Base-by-base conservation (phyloP, 2,113 vertebrate species). In the Pituophis catenifer region DNA sequence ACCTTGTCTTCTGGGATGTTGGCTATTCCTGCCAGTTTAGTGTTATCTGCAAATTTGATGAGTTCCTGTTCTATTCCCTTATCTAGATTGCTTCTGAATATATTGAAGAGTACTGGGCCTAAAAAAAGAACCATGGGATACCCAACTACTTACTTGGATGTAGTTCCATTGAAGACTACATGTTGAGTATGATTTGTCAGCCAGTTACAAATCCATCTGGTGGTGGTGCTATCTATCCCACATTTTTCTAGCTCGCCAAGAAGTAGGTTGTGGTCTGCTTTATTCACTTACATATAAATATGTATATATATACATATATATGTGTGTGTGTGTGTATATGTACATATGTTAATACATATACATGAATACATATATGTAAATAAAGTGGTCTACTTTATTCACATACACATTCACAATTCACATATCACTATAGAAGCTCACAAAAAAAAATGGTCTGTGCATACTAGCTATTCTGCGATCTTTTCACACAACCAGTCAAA, bases 291-390 rank as follows among this genome's bases (percentile, higher is more conserved):
- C 62, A 65, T 65, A 65, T 29, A 23, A 23, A 58, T 23, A 6
- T 57, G 21, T 59, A 0, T 29, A 1, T 65, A 1, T 57, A 0
- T 19, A 6, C 7, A 5, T 57, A 1, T 19, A 5, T 19, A 1
- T 55, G 17, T 55, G 0, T 55, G 1, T 52, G 1, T 52, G 8
- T 52, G 7, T 50, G 8, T 50, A 7, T 50, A 1, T 38, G 38
- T 38, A 52, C 57, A 58, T 58, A 2, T 58, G 19, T 57, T 7
- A 58, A 58, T 58, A 65, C 26, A 65, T 29, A 29, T 65, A 65
- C 4, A 65, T 65, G 10, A 65, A 29, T 65, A 65, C 11, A 29
- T 65, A 62, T 26, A 62, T 26, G 59, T 29, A 10, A 65, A 65
- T 11, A 65, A 65, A 26, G 59, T 65, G 59, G 59, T 65, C 26